phyloP scores from a whole-genome alignment of 2,797 vertebrate genomes.

The Lophotriccus pileatus region DNA sequence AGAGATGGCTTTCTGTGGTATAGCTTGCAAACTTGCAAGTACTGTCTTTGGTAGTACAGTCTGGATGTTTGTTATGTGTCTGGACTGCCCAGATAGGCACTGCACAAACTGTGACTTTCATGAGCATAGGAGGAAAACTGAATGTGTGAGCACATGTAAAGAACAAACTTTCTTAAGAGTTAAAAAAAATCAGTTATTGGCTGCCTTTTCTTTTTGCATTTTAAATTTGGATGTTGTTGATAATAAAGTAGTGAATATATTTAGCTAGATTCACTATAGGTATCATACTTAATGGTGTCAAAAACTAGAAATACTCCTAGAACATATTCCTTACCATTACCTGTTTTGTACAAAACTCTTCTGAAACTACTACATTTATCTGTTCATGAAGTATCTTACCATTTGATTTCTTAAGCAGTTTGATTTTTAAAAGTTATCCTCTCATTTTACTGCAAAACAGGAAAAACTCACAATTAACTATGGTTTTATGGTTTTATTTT shows the following conservation, averaged over 20 bases:
- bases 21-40: not conserved
- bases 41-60: not conserved
- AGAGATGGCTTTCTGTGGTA: rapidly evolving
- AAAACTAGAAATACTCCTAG: not conserved
- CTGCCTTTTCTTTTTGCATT: too few species aligned
- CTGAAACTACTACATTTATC: not conserved
- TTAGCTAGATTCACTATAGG: not conserved
- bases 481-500: not conserved
- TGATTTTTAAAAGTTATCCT: not conserved
- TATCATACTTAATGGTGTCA: not conserved
- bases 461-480: not conserved
- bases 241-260: not conserved
- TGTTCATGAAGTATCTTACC: not conserved
- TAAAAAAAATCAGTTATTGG: not conserved
- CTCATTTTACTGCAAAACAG: not conserved
- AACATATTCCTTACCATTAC: not conserved
- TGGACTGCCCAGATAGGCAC: not conserved
- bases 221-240: not conserved
- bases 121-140: not conserved
- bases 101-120: not conserved
- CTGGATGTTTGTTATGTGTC: not conserved
- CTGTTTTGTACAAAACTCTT: not conserved
- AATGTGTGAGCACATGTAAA: not conserved
- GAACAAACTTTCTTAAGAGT: not conserved
- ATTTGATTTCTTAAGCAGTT: not conserved